Evolutionary conservation across 1,140 invertebrate species (phyloP), one percentile per base, ranked within the genome.

Genomic region (Camponotus vicinus): DNA sequence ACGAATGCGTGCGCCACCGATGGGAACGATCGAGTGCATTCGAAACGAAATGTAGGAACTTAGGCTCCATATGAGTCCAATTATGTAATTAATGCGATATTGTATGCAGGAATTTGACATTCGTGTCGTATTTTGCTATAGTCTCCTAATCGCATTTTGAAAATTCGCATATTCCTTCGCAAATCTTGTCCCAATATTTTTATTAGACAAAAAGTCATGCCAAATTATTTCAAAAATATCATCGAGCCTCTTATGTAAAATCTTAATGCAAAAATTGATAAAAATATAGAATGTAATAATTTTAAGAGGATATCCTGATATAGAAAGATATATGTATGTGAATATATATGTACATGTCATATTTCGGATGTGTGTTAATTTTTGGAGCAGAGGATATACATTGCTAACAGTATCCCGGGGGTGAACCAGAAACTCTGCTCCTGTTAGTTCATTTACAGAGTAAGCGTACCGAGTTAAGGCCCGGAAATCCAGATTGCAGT

Each of bases 401-500:
- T 83, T 63, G 27, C 55, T 63, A 49, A 57, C 79, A 69, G 69
- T 73, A 75, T 83, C 73, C 55, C 69, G 55, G 69, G 79, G 55
- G 70, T 83, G 79, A 83, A 73, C 69, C 69, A 83, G 79, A 83
- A 75, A 61, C 69, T 75, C 79, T 57, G 79, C 55, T 61, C 40
- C 79, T 83, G 79, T 73, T 82, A 75, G 79, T 83, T 83, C 79
- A 83, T 83, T 83, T 83, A 75, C 69, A 83, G 69, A 69, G 69
- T 83, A 83, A 83, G 67, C 79, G 79, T 75, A 75, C 79, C 42
- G 79, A 83, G 79, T 83, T 83, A 83, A 83, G 69, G 79, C 57
- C 79, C 79, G 79, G 79, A 83, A 83, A 83, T 83, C 79, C 79
- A 83, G 79, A 70, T 83, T 83, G 79, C 67, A 83, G 69, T 70